These are phyloP conservation scores for Myzus persicae DNA, from an alignment of 1,140 invertebrate species.

Conservation along the genomic window DNA sequence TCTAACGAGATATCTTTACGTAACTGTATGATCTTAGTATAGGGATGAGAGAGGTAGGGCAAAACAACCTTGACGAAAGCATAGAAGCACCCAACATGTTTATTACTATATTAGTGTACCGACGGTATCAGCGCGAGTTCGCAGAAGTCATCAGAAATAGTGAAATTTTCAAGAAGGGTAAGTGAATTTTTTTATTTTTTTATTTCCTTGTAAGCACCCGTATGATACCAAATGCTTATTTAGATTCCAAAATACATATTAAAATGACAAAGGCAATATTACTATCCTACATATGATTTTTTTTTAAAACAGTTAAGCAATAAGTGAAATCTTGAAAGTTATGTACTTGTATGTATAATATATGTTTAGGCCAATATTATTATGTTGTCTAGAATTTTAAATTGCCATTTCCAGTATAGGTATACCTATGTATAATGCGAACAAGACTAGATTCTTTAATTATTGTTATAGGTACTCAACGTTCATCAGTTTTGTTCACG, in stretches of 20 bases:
- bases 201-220: not conserved
- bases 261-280: not conserved
- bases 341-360: not conserved
- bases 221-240: not conserved
- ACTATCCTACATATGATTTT: not conserved
- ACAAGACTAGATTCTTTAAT: conserved; percentile 45
- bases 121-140: conserved; percentile 20
- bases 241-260: not conserved
- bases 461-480: not conserved
- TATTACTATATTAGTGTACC: conserved; percentile 36
- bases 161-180: conserved; percentile 21
- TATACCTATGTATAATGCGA: not conserved
- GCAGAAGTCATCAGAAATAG: conserved; percentile 7
- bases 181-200: not conserved
- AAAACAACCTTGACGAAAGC: conserved; percentile 54
- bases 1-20: conserved; percentile 28
- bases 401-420: conserved; percentile 35
- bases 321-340: conserved; percentile 47
- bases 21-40: conserved; percentile 43
- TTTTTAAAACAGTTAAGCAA: conserved; percentile 20
- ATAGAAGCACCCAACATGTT: conserved; percentile 56
- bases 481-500: not conserved
- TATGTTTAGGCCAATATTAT: conserved; percentile 28
- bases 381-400: conserved; percentile 29
- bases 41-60: conserved; percentile 57